A percentile compares a stretch with the other conserved stretches of the same genome.
These are phyloP conservation scores for Tigriopus californicus DNA, from an alignment of 2,888 invertebrate genomes.

Conservation along the genomic window DNA sequence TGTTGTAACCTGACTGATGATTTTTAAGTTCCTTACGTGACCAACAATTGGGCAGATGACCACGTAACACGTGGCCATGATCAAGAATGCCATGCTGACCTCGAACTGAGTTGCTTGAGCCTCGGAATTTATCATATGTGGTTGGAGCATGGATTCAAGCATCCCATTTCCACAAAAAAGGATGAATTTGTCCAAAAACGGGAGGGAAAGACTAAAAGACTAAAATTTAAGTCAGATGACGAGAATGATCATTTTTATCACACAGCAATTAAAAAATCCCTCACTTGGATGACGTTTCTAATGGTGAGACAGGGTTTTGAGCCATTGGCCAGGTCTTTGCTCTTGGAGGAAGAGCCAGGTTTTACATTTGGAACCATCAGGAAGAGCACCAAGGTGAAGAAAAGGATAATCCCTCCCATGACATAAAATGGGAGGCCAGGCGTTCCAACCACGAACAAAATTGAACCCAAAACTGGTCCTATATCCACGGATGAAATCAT, in stretches of 20 bases:
- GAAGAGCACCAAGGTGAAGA: not conserved
- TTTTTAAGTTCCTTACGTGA: not conserved
- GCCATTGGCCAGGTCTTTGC: too few species aligned
- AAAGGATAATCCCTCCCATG: not conserved
- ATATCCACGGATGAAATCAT: not conserved
- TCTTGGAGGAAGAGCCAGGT: not conserved
- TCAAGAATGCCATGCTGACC: not conserved
- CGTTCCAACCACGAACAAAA: not conserved
- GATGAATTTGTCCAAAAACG: not conserved
- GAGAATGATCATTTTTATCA: too few species aligned
- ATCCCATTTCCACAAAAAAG: not conserved
- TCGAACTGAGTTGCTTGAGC: not conserved
- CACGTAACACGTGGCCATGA: not conserved
- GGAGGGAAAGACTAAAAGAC: not conserved
- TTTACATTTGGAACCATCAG: not conserved
- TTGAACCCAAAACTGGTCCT: not conserved
- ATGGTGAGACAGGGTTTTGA: too few species aligned
- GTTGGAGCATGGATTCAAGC: constrained; percentile 1
- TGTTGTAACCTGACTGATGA: too few species aligned
- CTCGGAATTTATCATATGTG: not conserved
- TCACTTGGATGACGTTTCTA: too few species aligned
- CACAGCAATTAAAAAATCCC: too few species aligned
- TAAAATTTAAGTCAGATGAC: too few species aligned
- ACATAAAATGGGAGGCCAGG: not conserved
- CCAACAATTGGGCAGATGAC: not conserved